Base-by-base conservation (phyloP, 2,797 vertebrate genomes). In the Menidia menidia region DNA sequence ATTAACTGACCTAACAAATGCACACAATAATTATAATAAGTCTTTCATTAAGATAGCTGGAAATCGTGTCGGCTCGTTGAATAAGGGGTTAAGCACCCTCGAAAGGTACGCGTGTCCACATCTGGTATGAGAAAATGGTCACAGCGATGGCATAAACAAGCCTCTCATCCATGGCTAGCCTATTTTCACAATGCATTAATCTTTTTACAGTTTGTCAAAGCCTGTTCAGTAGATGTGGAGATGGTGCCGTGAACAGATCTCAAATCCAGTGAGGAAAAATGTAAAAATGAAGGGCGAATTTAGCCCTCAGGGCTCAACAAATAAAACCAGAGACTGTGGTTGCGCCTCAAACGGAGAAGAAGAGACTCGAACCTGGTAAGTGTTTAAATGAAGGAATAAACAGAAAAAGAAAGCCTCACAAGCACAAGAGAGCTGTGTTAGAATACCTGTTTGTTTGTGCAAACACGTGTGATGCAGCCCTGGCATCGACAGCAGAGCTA, bases 121-220 rank as follows among this genome's bases (percentile, higher is more conserved):
- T 64, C 39, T 39, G 54, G 45, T 64, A 15, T 13, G 42, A 48
- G 12, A 31, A 55, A 64, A 52, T 43, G 6, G 32, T 69, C 74
- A 68, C 57, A 19, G 47, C 31, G 43, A 16, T 35, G 68, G 65
- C 55, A 73, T 39, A 58, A 60, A 55, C 47, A 59, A 43, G 35
- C 50, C 7, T 7, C 10, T 7, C 35, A 6, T 39, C 35, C 35
- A 39, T 10, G 35, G 6, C 35, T 10, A 41, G 48, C 59, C 19
- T n/a, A 16, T 65, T 52, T 31, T 69, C 58, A 15, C 15, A 10
- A 13, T 9, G 39, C 51, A 51, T 44, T 18, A 47, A 56, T 14
- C 19, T 14, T 42, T 41, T 32, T 68, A 60, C 64, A 19, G 47
- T 10, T 18, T 61, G 55, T 42, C 35, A 54, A 44, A 14, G 9